phyloP scores from a whole-genome alignment of 2,113 vertebrate species.

The Sorex fumeus region DNA sequence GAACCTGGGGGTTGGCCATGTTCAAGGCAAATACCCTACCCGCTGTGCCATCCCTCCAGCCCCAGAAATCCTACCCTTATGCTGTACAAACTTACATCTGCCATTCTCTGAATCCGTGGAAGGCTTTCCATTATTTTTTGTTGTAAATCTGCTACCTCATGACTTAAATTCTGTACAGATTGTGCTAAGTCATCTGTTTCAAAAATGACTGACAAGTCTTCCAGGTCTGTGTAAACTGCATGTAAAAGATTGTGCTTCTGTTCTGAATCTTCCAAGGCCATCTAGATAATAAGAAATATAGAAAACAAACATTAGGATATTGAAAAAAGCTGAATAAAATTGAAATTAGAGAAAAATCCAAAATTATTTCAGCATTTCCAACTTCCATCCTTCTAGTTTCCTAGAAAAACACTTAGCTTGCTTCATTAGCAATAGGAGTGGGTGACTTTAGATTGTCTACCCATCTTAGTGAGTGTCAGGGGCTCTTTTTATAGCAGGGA shows the following conservation, averaged over 20 bases:
- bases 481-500: background rate
- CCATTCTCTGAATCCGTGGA: conserved; percentile 91
- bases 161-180: conserved; percentile 88
- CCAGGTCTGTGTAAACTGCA: conserved; percentile 88
- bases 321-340: background rate
- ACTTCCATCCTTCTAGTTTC: background rate
- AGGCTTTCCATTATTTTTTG: conserved; percentile 90
- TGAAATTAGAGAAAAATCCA: background rate
- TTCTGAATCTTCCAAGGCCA: conserved; percentile 94
- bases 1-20: too few species aligned
- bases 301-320: background rate
- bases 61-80: background rate
- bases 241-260: conserved; percentile 93
- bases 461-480: background rate
- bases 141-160: conserved; percentile 89
- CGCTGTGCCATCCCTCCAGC: too few species aligned
- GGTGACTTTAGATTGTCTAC: background rate
- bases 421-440: background rate
- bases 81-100: conserved; percentile 90
- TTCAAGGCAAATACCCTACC: too few species aligned
- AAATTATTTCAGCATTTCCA: conserved; percentile 19
- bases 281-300: conserved; percentile 85
- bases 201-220: conserved; percentile 92
- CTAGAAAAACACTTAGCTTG: background rate
- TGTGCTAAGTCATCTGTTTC: conserved; percentile 88